These are phyloP conservation scores for Torymus tubicola DNA, from an alignment of 2,888 invertebrate species.

Conservation along the genomic window DNA sequence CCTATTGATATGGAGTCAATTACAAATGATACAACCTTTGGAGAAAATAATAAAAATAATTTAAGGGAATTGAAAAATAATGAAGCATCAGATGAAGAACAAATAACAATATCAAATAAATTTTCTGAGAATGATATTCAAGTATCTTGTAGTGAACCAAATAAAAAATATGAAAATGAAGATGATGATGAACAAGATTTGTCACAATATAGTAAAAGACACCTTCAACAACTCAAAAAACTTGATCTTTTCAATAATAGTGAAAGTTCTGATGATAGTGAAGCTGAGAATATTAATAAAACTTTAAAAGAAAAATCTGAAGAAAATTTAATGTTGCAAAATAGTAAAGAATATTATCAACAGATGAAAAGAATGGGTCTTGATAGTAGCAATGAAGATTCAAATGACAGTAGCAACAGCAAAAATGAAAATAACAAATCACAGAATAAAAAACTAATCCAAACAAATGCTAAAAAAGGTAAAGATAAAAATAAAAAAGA, in stretches of 20 bases:
- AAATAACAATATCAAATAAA: no score
- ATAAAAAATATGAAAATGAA: not conserved
- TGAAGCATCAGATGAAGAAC: no score
- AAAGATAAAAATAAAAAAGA: not conserved
- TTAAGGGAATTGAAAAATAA: no score
- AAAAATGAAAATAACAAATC: not conserved
- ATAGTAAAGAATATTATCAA: not conserved
- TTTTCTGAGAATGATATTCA: no score
- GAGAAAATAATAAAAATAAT: not conserved
- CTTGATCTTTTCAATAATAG: not conserved
- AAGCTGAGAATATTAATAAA: not conserved
- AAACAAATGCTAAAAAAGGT: not conserved
- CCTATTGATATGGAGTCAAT: no score
- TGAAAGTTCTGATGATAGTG: constrained; percentile 1
- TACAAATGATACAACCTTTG: no score
- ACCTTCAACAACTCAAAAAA: not conserved
- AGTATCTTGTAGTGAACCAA: no score
- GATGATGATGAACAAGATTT: not conserved
- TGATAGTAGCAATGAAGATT: not conserved
- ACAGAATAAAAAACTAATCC: not conserved
- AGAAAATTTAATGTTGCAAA: not conserved
- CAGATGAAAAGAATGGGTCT: no score
- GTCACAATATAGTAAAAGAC: constrained; percentile 1
- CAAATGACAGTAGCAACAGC: not conserved
- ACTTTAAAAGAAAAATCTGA: not conserved